Percentiles rank a stretch among this genome's conserved stretches.
Conservation (phyloP, 2,888 invertebrate species). For the Noctua pronuba region DNA sequence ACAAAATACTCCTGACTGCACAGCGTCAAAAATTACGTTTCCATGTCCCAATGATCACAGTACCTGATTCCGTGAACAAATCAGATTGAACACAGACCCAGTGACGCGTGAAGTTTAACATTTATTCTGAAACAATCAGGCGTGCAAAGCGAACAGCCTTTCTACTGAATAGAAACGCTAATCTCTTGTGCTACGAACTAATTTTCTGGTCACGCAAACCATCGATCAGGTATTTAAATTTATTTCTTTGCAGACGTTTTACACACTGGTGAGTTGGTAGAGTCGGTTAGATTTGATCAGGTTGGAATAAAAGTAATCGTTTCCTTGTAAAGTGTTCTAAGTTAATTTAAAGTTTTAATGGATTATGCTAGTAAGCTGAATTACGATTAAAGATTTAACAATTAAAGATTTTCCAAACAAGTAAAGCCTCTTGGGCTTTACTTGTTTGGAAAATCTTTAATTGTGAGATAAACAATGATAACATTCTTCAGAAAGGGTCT, state of each 20-base stretch:
- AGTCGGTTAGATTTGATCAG: slow-evolving; percentile 26
- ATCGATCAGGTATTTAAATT: slow-evolving; percentile 63
- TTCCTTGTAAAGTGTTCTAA: slow-evolving; percentile 16
- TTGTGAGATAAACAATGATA: background rate
- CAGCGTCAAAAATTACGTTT: slow-evolving; percentile 33
- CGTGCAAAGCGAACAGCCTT: slow-evolving; percentile 38
- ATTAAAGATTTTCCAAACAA: too few relatives aligned
- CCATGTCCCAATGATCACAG: slow-evolving; percentile 1
- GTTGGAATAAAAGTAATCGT: slow-evolving; percentile 29
- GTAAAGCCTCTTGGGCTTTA: too few relatives aligned
- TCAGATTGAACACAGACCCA: slow-evolving; percentile 40
- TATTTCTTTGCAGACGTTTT: slow-evolving; percentile 47
- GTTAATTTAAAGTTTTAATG: slow-evolving; percentile 7
- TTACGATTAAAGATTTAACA: background rate
- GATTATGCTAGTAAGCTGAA: background rate
- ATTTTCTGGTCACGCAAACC: slow-evolving; percentile 61
- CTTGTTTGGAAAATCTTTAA: background rate
- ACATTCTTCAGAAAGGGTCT: background rate
- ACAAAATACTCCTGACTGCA: slow-evolving; percentile 1
- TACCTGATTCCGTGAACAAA: slow-evolving; percentile 42
- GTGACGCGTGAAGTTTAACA: slow-evolving; percentile 54
- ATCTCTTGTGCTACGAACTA: slow-evolving; percentile 59
- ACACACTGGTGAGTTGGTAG: slow-evolving; percentile 16
- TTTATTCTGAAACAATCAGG: slow-evolving; percentile 57
- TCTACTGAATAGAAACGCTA: slow-evolving; percentile 46